Conservation (phyloP, 2,888 invertebrate species). For the Drosophila meridiana region DNA sequence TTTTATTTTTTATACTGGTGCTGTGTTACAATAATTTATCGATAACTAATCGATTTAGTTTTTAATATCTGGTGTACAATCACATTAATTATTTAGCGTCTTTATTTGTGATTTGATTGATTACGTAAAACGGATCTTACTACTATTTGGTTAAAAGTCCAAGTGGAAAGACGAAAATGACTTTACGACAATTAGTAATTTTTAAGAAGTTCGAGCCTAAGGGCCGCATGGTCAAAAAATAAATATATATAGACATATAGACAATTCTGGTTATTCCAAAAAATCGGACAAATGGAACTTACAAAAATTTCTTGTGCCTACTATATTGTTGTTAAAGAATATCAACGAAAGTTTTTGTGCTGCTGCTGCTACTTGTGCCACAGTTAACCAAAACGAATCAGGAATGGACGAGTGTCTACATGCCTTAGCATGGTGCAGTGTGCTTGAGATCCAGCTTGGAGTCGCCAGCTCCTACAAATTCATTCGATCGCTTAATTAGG, state of each 20-base stretch:
- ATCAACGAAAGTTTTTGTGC: constrained; percentile 19
- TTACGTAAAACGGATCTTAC: not conserved
- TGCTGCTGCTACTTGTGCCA: not conserved
- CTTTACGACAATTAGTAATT: constrained; percentile 29
- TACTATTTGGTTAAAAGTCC: not conserved
- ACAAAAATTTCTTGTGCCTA: constrained; percentile 36
- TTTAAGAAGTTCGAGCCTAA: not conserved
- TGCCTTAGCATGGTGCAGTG: constrained; percentile 22
- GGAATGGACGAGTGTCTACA: constrained; percentile 16
- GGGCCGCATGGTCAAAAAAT: constrained; percentile 10
- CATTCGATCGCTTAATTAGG: constrained; percentile 31
- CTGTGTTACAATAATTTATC: constrained; percentile 15
- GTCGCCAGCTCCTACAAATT: constrained; percentile 59
- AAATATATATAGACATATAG: not conserved
- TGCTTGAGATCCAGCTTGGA: constrained; percentile 44
- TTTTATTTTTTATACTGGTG: not conserved
- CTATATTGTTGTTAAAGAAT: constrained; percentile 4
- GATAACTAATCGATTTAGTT: constrained; percentile 18
- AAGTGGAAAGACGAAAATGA: constrained; percentile 16
- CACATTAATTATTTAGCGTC: not conserved
- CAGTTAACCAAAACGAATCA: constrained; percentile 19
- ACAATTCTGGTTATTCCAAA: not conserved
- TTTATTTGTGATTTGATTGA: constrained; percentile 8
- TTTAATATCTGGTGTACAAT: not conserved
- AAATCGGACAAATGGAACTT: constrained; percentile 15